A percentile compares a stretch with the other conserved stretches of the same genome.
phyloP scores from a whole-genome alignment of 1,140 invertebrate species.

The Drosophila grimshawi region DNA sequence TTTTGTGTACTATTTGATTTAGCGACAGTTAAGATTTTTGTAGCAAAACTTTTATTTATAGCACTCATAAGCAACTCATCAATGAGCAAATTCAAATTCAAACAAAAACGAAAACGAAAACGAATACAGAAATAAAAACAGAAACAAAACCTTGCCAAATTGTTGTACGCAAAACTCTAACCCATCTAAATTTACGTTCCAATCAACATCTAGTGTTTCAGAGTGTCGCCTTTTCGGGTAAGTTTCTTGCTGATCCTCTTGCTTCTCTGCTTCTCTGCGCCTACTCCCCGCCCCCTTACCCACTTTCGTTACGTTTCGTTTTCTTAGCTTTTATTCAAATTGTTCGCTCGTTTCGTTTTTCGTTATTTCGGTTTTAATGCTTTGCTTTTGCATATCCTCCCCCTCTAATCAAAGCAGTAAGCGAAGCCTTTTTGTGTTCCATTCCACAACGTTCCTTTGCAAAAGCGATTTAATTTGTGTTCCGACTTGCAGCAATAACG shows the following conservation, averaged over 20 bases:
- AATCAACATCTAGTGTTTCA: slow-evolving; percentile 93
- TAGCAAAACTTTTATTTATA: slow-evolving; percentile 65
- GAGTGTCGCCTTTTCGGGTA: slow-evolving; percentile 96
- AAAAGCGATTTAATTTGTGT: too few species aligned
- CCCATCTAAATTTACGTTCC: slow-evolving; percentile 83
- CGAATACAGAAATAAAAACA: slow-evolving; percentile 31
- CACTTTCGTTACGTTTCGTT: background rate
- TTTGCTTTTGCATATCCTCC: slow-evolving; percentile 30
- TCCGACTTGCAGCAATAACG: too few species aligned
- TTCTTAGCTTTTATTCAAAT: background rate
- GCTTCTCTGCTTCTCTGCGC: background rate
- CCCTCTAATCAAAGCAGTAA: slow-evolving; percentile 5
- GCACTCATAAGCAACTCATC: slow-evolving; percentile 40
- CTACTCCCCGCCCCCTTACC: background rate
- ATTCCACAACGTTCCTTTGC: background rate
- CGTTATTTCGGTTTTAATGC: background rate
- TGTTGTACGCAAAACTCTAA: slow-evolving; percentile 81
- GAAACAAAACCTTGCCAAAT: slow-evolving; percentile 73
- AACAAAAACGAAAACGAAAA: slow-evolving; percentile 46
- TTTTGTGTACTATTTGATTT: slow-evolving; percentile 35
- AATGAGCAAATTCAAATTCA: slow-evolving; percentile 15
- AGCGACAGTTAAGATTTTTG: slow-evolving; percentile 44
- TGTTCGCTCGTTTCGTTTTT: background rate
- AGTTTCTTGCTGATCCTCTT: slow-evolving; percentile 85
- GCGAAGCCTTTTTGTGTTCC: background rate